Conservation (phyloP, 1,140 invertebrate genomes). For the Goniozus legneri region DNA sequence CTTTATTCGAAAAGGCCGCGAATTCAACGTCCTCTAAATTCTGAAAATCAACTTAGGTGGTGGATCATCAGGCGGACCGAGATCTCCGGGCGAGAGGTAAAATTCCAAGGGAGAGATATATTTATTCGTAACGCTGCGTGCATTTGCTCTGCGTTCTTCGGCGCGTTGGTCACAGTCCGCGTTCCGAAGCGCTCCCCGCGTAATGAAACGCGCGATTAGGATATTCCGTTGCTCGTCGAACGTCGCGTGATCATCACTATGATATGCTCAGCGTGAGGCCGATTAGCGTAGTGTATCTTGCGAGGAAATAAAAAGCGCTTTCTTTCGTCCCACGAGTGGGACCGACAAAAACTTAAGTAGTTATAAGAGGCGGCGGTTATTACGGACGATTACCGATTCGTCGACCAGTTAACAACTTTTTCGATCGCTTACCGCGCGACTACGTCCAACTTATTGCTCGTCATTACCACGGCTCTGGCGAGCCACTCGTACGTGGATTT, state of each 20-base stretch:
- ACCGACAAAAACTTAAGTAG: conserved; percentile 34
- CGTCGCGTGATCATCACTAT: neutral
- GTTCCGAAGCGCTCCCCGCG: too few species aligned
- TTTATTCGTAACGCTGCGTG: conserved; percentile 32
- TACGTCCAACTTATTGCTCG: conserved; percentile 22
- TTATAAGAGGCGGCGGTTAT: conserved; percentile 44
- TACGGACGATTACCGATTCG: conserved; percentile 47
- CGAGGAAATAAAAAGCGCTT: too few species aligned
- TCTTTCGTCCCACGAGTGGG: neutral
- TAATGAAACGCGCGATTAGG: conserved; percentile 34
- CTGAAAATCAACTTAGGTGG: conserved; percentile 30
- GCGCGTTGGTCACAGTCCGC: conserved; percentile 33
- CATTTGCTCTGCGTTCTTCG: conserved; percentile 30
- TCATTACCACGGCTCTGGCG: conserved; percentile 31
- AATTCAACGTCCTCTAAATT: conserved; percentile 10
- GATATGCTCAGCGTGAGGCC: conserved; percentile 34
- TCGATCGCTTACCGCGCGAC: conserved; percentile 39
- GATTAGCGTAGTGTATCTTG: too few species aligned
- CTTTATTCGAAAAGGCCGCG: conserved; percentile 9
- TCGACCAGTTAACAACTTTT: conserved; percentile 48
- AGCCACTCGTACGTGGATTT: conserved; percentile 37
- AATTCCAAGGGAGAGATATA: too few species aligned
- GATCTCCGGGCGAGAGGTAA: too few species aligned
- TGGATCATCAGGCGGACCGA: conserved; percentile 21
- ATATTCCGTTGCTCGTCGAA: conserved; percentile 29